Evolutionary conservation across 2,888 invertebrate species (phyloP).

Genomic region (Perdita meconis): DNA sequence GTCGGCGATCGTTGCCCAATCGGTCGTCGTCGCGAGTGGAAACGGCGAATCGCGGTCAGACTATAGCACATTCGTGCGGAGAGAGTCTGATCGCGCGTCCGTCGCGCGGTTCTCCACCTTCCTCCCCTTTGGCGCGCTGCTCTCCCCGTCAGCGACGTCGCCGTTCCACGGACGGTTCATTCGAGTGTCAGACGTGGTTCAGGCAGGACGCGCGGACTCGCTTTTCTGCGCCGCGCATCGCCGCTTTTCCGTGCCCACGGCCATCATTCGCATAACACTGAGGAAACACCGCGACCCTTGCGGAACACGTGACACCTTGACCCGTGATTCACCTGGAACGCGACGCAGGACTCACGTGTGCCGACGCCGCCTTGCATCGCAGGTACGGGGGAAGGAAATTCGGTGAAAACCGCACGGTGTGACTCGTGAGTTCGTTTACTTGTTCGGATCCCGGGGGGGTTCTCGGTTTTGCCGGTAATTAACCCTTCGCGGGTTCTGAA

Average conservation of each 20-base stretch:
- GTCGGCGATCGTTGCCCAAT: slow-evolving; percentile 45
- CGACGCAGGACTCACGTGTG: not conserved
- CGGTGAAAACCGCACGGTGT: too few species aligned
- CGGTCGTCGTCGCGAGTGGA: not conserved
- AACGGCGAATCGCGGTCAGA: slow-evolving; percentile 36
- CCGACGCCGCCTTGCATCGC: not conserved
- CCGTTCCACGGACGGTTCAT: slow-evolving; percentile 58
- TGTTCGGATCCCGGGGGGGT: too few species aligned
- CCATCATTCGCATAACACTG: too few species aligned
- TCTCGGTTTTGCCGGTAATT: too few species aligned
- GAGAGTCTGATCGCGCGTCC: slow-evolving; percentile 25
- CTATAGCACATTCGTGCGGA: too few species aligned
- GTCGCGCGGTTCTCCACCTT: slow-evolving; percentile 41
- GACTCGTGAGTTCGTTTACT: too few species aligned
- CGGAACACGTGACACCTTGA: too few species aligned
- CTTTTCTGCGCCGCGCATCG: not conserved
- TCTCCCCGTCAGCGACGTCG: slow-evolving; percentile 53
- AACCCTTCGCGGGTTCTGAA: too few species aligned
- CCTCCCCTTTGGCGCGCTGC: slow-evolving; percentile 39
- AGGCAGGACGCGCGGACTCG: slow-evolving; percentile 56
- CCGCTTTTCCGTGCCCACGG: not conserved
- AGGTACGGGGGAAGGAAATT: slow-evolving; percentile 46
- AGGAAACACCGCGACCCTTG: too few species aligned
- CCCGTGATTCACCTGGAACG: too few species aligned
- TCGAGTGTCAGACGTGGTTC: slow-evolving; percentile 64